phyloP scores from a whole-genome alignment of 2,113 vertebrate species.

The Coptodon rendalli region DNA sequence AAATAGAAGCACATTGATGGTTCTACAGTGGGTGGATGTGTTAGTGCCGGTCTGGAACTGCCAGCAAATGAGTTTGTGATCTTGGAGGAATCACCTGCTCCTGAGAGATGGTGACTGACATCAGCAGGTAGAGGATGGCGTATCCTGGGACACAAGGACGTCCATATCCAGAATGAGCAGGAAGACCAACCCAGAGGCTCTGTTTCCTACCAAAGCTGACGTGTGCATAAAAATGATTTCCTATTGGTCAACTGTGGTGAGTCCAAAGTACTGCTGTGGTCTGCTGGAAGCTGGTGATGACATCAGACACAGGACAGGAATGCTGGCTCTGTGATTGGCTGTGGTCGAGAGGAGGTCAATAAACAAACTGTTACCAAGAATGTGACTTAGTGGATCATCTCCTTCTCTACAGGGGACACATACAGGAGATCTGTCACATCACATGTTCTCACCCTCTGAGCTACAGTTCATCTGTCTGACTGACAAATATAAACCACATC shows the following conservation, averaged over 20 bases:
- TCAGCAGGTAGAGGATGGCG: neutral
- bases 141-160: neutral
- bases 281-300: neutral
- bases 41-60: neutral
- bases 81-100: neutral
- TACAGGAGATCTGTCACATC: neutral
- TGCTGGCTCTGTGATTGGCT: neutral
- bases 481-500: neutral
- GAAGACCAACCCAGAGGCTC: neutral
- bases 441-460: neutral
- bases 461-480: neutral
- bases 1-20: neutral
- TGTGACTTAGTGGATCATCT: neutral
- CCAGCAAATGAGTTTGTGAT: neutral
- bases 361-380: neutral
- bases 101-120: neutral
- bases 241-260: neutral
- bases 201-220: neutral
- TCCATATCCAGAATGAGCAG: neutral
- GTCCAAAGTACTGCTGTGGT: neutral
- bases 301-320: neutral
- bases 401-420: neutral
- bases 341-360: neutral
- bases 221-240: neutral
- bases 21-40: neutral